Base-by-base conservation (phyloP, 2,113 vertebrate species). In the Megaceryle torquata region DNA sequence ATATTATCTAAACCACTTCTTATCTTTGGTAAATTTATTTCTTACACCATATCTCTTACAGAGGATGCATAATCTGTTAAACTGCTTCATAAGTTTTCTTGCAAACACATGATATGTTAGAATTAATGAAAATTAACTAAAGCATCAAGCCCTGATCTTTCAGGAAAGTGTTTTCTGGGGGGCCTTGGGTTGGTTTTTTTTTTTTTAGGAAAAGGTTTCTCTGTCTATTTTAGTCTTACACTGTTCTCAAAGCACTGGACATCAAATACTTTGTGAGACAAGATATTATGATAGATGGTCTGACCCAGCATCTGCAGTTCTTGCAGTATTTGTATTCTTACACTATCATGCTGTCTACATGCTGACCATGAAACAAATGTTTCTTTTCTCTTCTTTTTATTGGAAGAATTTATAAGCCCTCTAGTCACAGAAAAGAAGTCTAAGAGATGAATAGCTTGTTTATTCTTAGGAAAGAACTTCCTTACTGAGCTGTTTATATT, bases 301-400 rank as follows among this genome's bases (percentile, higher is more conserved):
- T 85, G 91, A 94, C 24, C 39, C 21, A 68, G 21, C 35, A 50
- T 69, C 48, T 79, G 35, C 69, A 79, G 33, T 46, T 76, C 86
- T 65, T 89, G 25, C 17, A 89, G 25, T 28, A 41, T 79, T 91
- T 87, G 28, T 26, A 69, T 11, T 81, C 78, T 95, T 76, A 68
- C 60, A 68, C 6, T 29, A 28, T 89, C 86, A 80, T 64, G 18
- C 46, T 67, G 81, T 75, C 80, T 91, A 51, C 41, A 82, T 69
- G 44, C 78, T 95, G 78, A 92, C 82, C 86, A 93, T 68, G 74
- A 91, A 88, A 93, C 67, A 95, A 48, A 86, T 70, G 64, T 28
- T 90, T 77, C n/a, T 83, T 89, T 79, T 72, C 80, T 79, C 72
- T 56, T 89, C 33, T 71, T 80, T 71, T 92, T 39, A 63, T 41